Percentiles rank a stretch among this genome's conserved stretches.
Evolutionary conservation across 1,140 invertebrate genomes (phyloP).

Genomic region (Nephila pilipes): DNA sequence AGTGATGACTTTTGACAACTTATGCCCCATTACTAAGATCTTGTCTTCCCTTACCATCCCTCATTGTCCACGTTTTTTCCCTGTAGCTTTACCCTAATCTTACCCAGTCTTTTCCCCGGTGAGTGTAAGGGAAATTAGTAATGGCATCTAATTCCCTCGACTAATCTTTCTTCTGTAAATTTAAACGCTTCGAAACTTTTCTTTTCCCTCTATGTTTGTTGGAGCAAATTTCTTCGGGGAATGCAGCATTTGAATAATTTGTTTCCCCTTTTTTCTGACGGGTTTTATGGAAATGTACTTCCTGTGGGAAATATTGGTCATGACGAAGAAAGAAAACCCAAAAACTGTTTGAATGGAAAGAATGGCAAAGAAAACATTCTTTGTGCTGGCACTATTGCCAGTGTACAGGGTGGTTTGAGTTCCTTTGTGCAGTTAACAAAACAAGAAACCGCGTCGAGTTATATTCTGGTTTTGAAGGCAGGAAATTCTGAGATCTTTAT

Average conservation of each 20-base stretch:
- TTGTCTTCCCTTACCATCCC: conserved; percentile 61
- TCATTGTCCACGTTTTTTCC: conserved; percentile 46
- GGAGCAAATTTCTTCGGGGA: conserved; percentile 60
- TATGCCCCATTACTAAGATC: conserved; percentile 71
- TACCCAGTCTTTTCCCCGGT: conserved; percentile 52
- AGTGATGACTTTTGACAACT: conserved; percentile 72
- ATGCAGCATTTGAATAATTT: conserved; percentile 69
- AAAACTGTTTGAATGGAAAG: conserved; percentile 22
- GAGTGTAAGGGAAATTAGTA: conserved; percentile 69
- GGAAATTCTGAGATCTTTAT: background rate
- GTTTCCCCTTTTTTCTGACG: conserved; percentile 68
- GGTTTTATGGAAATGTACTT: conserved; percentile 71
- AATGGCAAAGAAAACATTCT: conserved; percentile 8
- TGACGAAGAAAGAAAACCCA: conserved; percentile 57
- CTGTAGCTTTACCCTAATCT: conserved; percentile 64
- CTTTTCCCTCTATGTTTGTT: conserved; percentile 64
- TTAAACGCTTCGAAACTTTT: conserved; percentile 69
- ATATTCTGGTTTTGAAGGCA: background rate
- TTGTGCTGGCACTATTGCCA: conserved; percentile 1
- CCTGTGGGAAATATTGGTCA: conserved; percentile 73
- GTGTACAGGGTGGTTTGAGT: background rate
- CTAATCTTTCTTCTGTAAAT: conserved; percentile 76
- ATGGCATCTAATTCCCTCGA: conserved; percentile 74
- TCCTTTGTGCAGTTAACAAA: conserved; percentile 9
- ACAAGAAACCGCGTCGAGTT: background rate